Percentiles rank a stretch among this genome's conserved stretches.
phyloP scores from a whole-genome alignment of 2,113 vertebrate genomes.

The Dinomys branickii region DNA sequence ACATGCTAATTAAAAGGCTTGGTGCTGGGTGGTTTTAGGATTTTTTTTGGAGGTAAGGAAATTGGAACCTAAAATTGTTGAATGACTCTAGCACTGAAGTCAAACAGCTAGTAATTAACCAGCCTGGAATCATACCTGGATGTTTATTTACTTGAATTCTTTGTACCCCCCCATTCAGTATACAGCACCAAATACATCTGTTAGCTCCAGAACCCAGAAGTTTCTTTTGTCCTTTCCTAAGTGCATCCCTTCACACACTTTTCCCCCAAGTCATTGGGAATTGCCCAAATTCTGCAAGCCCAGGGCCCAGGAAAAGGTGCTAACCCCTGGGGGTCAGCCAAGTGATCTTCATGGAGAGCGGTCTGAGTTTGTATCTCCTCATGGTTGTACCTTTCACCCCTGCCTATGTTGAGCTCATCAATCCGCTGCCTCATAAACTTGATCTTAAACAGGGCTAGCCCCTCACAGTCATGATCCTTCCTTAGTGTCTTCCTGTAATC shows the following conservation, averaged over 20 bases:
- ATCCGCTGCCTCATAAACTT: background rate
- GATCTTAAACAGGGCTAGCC: background rate
- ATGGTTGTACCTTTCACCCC: background rate
- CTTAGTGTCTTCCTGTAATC: background rate
- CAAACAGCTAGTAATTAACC: background rate
- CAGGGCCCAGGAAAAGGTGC: background rate
- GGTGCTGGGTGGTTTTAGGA: background rate
- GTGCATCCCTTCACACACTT: background rate
- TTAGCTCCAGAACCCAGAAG: background rate
- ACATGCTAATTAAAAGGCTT: background rate
- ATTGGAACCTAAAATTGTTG: constrained; percentile 19
- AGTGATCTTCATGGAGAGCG: too few relatives aligned
- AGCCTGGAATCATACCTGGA: background rate
- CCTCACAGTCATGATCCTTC: accelerated
- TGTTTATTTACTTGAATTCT: background rate
- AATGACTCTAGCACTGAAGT: background rate
- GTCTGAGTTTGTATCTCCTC: background rate
- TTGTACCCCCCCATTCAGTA: background rate
- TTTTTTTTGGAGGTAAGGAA: constrained; percentile 21
- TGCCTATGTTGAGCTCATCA: background rate
- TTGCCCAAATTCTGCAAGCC: background rate
- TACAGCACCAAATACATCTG: background rate
- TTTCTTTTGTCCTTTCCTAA: background rate
- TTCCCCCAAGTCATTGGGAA: background rate
- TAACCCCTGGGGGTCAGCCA: too few relatives aligned